These are phyloP conservation scores for Rhopilema esculentum DNA, from an alignment of 30 jellyfish, hydroid and myxozoan species.

Conservation along the genomic window DNA sequence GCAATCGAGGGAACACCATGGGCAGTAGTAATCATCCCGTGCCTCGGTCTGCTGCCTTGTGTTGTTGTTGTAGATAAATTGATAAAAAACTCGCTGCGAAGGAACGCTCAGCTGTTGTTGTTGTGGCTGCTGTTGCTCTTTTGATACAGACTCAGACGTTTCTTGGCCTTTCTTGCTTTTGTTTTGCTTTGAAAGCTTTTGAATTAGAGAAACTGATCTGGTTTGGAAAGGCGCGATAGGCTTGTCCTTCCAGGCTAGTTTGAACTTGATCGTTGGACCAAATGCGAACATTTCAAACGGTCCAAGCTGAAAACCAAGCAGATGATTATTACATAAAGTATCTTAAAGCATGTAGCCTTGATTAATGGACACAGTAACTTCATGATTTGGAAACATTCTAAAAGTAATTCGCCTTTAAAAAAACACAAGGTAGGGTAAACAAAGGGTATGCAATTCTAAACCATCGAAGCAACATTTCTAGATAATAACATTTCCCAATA, in stretches of 20 bases:
- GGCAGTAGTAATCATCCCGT: conserved; percentile 89
- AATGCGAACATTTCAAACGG: conserved; percentile 93
- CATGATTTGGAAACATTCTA: too few species aligned
- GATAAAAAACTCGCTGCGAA: conserved; percentile 76
- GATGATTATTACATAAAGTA: neutral
- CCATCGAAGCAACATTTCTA: too few species aligned
- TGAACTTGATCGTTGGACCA: conserved; percentile 95
- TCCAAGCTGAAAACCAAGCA: conserved; percentile 78
- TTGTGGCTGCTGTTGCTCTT: conserved; percentile 46
- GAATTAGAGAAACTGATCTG: conserved; percentile 56
- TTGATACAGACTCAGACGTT: conserved; percentile 13
- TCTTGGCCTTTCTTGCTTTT: conserved; percentile 43
- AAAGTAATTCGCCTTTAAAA: too few species aligned
- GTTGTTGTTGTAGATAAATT: conserved; percentile 80
- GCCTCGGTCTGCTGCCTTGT: conserved; percentile 99
- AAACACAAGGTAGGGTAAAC: too few species aligned
- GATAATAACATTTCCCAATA: too few species aligned
- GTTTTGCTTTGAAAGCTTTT: conserved; percentile 56
- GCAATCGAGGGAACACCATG: conserved; percentile 94
- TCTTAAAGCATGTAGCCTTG: too few species aligned
- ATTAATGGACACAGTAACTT: too few species aligned
- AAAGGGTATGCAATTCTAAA: too few species aligned
- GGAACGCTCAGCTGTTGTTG: conserved; percentile 22
- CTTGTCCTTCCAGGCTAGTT: conserved; percentile 78
- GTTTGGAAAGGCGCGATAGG: conserved; percentile 75